Evolutionary conservation across 1,140 invertebrate species (phyloP), one percentile per base, ranked within the genome.

Genomic region (Phenacoccus solenopsis): DNA sequence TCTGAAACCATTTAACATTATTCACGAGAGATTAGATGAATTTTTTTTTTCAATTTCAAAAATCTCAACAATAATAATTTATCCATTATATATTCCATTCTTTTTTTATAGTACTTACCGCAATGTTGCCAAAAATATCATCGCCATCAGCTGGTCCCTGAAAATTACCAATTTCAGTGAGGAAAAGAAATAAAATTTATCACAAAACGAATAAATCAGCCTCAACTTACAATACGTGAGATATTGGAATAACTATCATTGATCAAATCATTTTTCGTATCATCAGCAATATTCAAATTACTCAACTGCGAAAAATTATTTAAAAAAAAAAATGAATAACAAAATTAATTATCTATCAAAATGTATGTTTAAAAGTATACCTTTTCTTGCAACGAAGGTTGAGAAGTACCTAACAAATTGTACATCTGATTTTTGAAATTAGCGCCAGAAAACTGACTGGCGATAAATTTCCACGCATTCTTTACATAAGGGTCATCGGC

Each of bases 371-470:
- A 64, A 24, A 25, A 64, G 25, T 64, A 24, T 25, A 64, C 59
- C 25, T 64, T 64, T 16, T 64, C 59, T 12, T 77, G 76, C 10
- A 84, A 74, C 69, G 81, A 79, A 70, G 78, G 78, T 69, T 78
- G 74, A 70, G 83, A 78, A 76, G 81, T 85, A 78, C 88, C 90
- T 21, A 94, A 79, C 30, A 93, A 67, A 16, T 49, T 9, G 12
- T 27, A 25, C 21, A 64, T 16, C 2, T 64, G 59, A 24, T 64
- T 10, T 64, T 64, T 64, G 22, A 64, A 64, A 4, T 24, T 10
- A 75, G 90, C 86, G 30, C 84, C 83, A 73, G 89, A 84, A 81
- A 96, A 95, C 79, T 90, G 92, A 32, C 93, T 90, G 73, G 87
- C 83, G 25, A 93, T 83, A 77, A 89, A 92, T 75, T 85, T 86